These are phyloP conservation scores for Boulengeromyrus knoepffleri DNA, from an alignment of 2,113 vertebrate genomes.

Conservation along the genomic window DNA sequence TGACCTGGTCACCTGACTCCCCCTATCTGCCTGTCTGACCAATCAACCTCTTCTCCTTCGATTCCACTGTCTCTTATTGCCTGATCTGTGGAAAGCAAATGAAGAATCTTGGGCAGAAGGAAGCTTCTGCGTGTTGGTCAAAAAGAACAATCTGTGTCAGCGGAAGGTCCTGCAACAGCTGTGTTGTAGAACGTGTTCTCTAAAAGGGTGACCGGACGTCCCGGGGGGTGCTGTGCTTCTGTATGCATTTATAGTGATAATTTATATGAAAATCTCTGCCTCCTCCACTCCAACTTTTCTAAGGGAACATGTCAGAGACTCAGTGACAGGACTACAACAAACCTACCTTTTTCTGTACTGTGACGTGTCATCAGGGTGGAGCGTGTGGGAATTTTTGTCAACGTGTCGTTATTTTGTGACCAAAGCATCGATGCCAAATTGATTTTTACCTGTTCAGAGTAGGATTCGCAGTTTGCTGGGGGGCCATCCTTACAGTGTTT, in stretches of 20 bases:
- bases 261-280: conserved; percentile 75
- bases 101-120: conserved; percentile 98
- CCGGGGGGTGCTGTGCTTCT: conserved; percentile 52
- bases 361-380: conserved; percentile 73
- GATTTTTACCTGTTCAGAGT: conserved; percentile 43
- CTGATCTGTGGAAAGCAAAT: conserved; percentile 91
- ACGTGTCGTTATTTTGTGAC: conserved; percentile 91
- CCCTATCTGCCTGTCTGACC: conserved; percentile 67
- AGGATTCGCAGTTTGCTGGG: conserved; percentile 12
- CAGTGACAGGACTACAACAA: conserved; percentile 93
- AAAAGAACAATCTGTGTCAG: conserved; percentile 99
- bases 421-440: conserved; percentile 99
- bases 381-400: conserved; percentile 76
- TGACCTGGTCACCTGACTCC: conserved; percentile 68
- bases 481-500: conserved; percentile 6
- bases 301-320: conserved; percentile 77
- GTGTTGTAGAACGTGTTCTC: conserved; percentile 98
- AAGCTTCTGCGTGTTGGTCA: conserved; percentile 98
- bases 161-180: conserved; percentile 97
- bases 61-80: conserved; percentile 60
- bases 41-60: conserved; percentile 67
- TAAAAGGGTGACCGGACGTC: conserved; percentile 82
- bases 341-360: conserved; percentile 92
- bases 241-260: conserved; percentile 56
- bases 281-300: conserved; percentile 50